phyloP scores from a whole-genome alignment of 2,888 invertebrate genomes.

The Nomada fucata region DNA sequence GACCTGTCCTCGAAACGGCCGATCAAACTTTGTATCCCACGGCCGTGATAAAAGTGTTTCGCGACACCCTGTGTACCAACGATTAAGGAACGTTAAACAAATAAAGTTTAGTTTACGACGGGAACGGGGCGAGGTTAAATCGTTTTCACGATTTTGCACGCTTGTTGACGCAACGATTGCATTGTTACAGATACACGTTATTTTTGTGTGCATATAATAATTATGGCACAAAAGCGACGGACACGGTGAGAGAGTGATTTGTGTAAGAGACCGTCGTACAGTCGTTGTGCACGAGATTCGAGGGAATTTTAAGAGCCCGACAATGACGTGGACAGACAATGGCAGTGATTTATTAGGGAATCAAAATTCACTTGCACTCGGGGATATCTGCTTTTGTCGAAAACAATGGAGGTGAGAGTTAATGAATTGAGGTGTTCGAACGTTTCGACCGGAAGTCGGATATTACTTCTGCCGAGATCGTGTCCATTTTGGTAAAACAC shows the following conservation, averaged over 20 bases:
- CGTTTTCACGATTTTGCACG: constrained; percentile 26
- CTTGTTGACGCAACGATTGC: constrained; percentile 8
- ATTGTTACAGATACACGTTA: constrained; percentile 26
- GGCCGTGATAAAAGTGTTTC: neutral
- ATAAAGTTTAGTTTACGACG: neutral
- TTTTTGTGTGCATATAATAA: constrained; percentile 28
- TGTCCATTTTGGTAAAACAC: constrained; percentile 27
- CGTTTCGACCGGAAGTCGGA: constrained; percentile 37
- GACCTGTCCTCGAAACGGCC: too few relatives aligned
- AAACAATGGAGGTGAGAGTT: constrained; percentile 76
- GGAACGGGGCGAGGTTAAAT: constrained; percentile 16
- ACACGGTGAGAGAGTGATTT: constrained; percentile 25
- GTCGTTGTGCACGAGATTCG: neutral
- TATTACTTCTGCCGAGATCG: constrained; percentile 27
- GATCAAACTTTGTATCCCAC: neutral
- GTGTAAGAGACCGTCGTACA: constrained; percentile 5
- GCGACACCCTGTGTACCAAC: neutral
- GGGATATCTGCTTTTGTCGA: constrained; percentile 71
- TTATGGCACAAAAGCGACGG: constrained; percentile 22
- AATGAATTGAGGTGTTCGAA: constrained; percentile 68
- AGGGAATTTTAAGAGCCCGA: constrained; percentile 55
- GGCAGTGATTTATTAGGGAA: constrained; percentile 74
- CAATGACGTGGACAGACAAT: constrained; percentile 60
- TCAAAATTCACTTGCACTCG: constrained; percentile 68
- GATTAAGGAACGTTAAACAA: neutral